Conservation (phyloP, 2,888 invertebrate genomes). For the Apomyelois bistriatella region DNA sequence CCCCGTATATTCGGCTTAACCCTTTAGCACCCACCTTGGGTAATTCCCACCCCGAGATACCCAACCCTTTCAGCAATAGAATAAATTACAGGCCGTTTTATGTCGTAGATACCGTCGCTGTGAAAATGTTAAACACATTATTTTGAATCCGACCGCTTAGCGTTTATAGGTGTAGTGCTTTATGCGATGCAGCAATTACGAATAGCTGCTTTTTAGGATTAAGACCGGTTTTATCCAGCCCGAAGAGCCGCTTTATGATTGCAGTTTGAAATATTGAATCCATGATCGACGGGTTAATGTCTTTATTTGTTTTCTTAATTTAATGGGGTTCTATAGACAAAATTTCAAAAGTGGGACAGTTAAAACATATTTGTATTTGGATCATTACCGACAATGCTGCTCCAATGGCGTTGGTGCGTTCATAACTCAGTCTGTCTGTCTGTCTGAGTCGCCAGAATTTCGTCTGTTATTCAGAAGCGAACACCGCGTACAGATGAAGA, state of each 20-base stretch:
- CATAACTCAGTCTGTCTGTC: too few relatives aligned
- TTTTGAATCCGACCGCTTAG: constrained; percentile 78
- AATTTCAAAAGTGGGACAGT: too few relatives aligned
- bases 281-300: constrained; percentile 20
- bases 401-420: too few relatives aligned
- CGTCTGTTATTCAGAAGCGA: too few relatives aligned
- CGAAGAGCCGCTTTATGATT: constrained; percentile 56
- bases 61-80: constrained; percentile 80
- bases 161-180: constrained; percentile 75
- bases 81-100: constrained; percentile 80
- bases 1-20: constrained; percentile 79
- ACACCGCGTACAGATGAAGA: too few relatives aligned
- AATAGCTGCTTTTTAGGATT: constrained; percentile 71
- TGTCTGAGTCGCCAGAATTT: too few relatives aligned
- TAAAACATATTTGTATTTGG: too few relatives aligned
- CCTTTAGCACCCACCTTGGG: constrained; percentile 81
- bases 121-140: constrained; percentile 79
- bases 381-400: too few relatives aligned
- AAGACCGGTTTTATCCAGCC: constrained; percentile 46
- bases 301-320: not conserved
- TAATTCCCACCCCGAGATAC: constrained; percentile 76
- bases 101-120: constrained; percentile 75
- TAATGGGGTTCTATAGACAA: too few relatives aligned
- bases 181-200: constrained; percentile 73
- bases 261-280: constrained; percentile 54